Evolutionary conservation across 2,113 vertebrate genomes (phyloP), one percentile per base, ranked within the genome.

Genomic region (Platysteira castanea): DNA sequence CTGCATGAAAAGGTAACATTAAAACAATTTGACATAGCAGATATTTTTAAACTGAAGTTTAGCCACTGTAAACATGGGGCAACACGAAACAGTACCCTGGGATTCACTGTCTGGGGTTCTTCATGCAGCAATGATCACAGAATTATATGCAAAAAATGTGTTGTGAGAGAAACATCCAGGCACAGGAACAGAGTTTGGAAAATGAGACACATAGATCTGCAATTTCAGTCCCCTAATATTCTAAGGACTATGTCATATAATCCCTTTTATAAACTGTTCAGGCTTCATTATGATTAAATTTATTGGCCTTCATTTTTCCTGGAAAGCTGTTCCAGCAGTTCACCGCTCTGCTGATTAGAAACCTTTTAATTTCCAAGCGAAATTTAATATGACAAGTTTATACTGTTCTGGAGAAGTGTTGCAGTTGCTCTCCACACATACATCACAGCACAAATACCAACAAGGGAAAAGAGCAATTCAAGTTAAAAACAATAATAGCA

Each of bases 361-460:
- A 93, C 69, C 61, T 92, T 95, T 82, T 92, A 92, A 97, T 97
- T 94, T 95, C 77, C 87, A 95, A 87, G 81, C 28, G 84, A 91
- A 95, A 94, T 95, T 95, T 94, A 91, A 95, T 95, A 95, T 79
- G 91, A 95, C 95, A 95, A 84, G 73, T 95, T 96, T 95, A 96
- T 93, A 85, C 94, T 6, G 1, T 91, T 95, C 89, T 82, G 69
- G 61, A 96, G 80, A 89, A 93, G 70, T 89, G 89, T 91, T 95
- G n/a, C 87, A 69, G 80, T 95, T 95, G 81, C 41, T 81, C 84
- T 84, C 89, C 77, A 78, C 49, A 46, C 77, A 89, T 64, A 79
- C 30, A 94, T 79, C 84, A 87, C 14, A 24, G 65, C 44, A 57
- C 44, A 95, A 95, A 96, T 89, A 91, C 65, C 95, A 95, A 61